Conservation (phyloP, 1,140 invertebrate genomes). For the Atta cephalotes region DNA sequence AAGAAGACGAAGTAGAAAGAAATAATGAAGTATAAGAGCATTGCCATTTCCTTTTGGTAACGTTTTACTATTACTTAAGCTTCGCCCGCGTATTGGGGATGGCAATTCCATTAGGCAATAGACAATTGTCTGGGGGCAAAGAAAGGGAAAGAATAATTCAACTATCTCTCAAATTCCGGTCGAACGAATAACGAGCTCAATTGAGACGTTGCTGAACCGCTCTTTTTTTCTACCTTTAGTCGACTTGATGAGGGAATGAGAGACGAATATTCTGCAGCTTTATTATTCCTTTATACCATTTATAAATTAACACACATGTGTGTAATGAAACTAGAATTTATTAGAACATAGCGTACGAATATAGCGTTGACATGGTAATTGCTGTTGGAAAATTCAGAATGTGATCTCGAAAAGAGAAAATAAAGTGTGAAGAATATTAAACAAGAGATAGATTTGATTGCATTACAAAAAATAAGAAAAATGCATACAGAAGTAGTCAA, state of each 20-base stretch:
- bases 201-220: constrained; percentile 78
- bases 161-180: constrained; percentile 74
- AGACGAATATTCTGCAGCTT: background rate
- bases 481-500: background rate
- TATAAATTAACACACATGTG: constrained; percentile 24
- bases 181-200: constrained; percentile 68
- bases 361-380: background rate
- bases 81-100: constrained; percentile 64
- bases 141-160: constrained; percentile 71
- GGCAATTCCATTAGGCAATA: constrained; percentile 83
- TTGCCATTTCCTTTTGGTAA: constrained; percentile 67
- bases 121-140: constrained; percentile 63
- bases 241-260: background rate
- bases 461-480: background rate
- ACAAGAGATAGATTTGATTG: constrained; percentile 8
- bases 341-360: background rate
- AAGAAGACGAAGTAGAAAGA: constrained; percentile 2
- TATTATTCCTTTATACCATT: background rate
- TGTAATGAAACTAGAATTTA: constrained; percentile 18
- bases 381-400: constrained; percentile 41
- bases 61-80: constrained; percentile 80
- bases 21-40: constrained; percentile 25
- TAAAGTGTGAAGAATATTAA: constrained; percentile 1
- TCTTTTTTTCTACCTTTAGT: constrained; percentile 38
- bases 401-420: background rate